Evolutionary conservation across 2,797 vertebrate species (phyloP), one percentile per base, ranked within the genome.

Genomic region (Acropternis orthonyx): DNA sequence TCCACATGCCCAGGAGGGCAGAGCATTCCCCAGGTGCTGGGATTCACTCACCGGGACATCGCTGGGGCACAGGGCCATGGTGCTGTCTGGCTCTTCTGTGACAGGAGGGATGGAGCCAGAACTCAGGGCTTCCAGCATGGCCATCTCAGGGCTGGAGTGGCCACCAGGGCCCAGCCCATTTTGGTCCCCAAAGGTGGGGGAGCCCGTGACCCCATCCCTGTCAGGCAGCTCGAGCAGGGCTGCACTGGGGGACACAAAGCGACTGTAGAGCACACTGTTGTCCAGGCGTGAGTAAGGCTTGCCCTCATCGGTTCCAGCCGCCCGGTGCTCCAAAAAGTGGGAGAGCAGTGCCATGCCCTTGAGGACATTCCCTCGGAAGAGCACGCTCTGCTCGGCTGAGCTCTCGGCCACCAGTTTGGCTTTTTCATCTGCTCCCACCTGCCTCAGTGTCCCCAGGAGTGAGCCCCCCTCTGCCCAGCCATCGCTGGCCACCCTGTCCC

Each of bases 261-360:
- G 97, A 36, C 98, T 95, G 68, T 99, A 99, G 90, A 99, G 98
- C 83, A 99, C 41, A 14, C 99, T 99, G 95, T 97, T 98, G 68
- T 98, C 98, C 21, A 99, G 97, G 8, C 99, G 98, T 1, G 99
- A 99, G 93, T 97, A 49, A 51, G 72, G 76, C 34, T 83, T 94
- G 71, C 36, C 62, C 34, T 96, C 95, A 1, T 95, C 81, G 0
- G 54, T 54, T 7, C 7, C 4, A 1, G 15, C 63, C 2, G 72
- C 28, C 46, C 84, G 65, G 81, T 97, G n/a, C 97, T 98, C 80
- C 97, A 95, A 6, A 86, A 94, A 92, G 54, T 95, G 71, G 6
- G 97, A 95, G n/a, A 97, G 87, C n/a, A 96, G 55, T 0, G 98
- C 93, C 21, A 98, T 92, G 7, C 93, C 77, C 79, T 97, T 96